A percentile compares a stretch with the other conserved stretches of the same genome.
These are phyloP conservation scores for Taurulus bubalis DNA, from an alignment of 2,113 vertebrate genomes.

Conservation along the genomic window DNA sequence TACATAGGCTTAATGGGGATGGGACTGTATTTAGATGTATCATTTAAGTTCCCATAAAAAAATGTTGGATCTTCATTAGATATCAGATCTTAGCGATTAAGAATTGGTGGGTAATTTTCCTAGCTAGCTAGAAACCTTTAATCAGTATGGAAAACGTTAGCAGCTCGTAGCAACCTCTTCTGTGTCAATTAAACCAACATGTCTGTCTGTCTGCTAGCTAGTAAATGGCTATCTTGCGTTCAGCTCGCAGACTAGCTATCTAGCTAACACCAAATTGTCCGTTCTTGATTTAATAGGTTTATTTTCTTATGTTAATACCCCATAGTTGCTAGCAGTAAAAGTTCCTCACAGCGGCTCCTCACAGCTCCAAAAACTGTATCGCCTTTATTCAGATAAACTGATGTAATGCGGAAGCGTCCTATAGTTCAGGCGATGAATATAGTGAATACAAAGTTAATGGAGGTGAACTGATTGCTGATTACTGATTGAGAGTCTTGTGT, in stretches of 20 bases:
- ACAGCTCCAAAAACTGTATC: background rate
- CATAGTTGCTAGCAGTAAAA: background rate
- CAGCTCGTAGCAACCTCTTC: background rate
- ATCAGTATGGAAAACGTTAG: background rate
- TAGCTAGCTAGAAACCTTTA: background rate
- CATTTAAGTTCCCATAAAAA: background rate
- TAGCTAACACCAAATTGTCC: background rate
- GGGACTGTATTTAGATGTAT: background rate
- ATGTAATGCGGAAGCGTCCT: background rate
- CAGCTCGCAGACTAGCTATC: background rate
- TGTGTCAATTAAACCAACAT: background rate
- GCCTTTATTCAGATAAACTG: background rate
- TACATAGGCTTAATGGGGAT: background rate
- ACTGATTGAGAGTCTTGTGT: constrained; percentile 13
- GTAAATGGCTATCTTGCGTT: background rate
- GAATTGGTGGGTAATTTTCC: background rate
- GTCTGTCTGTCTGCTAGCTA: background rate
- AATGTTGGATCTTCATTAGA: background rate
- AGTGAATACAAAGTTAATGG: background rate
- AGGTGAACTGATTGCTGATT: background rate
- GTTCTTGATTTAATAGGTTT: no score
- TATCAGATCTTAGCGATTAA: background rate
- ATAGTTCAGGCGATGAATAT: background rate
- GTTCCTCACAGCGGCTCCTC: background rate
- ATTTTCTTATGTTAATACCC: background rate